Base-by-base conservation (phyloP, 2,888 invertebrate species). In the Diaprepes abbreviatus region DNA sequence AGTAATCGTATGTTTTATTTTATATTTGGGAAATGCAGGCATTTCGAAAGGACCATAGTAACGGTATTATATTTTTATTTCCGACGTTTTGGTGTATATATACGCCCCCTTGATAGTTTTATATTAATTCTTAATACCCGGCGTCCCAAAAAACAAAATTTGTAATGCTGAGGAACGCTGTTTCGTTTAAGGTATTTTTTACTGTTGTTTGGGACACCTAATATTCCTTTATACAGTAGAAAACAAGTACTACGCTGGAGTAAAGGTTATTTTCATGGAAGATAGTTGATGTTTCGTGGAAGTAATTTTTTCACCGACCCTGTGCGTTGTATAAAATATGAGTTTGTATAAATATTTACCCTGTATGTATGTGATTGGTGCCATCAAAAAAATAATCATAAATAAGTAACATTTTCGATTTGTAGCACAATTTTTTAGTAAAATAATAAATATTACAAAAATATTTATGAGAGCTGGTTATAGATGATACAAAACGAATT, bases 21-120 rank as follows among this genome's bases (percentile, higher is more conserved):
- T 75, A 73, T 74, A 75, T 81, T 83, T 83, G 82, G 83, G 83
- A 81, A 80, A 82, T 84, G 83, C 84, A 84, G 84, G 84, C 84
- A 84, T 83, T 72, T 31, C 12, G 21, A 19, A 36, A 57, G 28
- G 62, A 36, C 45, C 36, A 72, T 72, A 75, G 76, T 72, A 71
- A 75, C 70, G 69, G 68, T 64, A 62, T 48, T 52, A 40, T 54
- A 54, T 72, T 74, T 57, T 74, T 70, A 31, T 63, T 73, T 70
- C 10, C 28, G 7, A 12, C 14, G 14, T 33, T 33, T 54, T 54
- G 5, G 31, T 33, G 19, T 33, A 35, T 35, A 38, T 2, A 16
- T 9, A 9, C 14, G 14, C 1, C 5, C 16, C 4, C 3, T 7
- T 16, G 1, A 14, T 38, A 5, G 7, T 38, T 38, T 14, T 38